Conservation (phyloP, 2,888 invertebrate genomes). For the Andrena chrysosceles region DNA sequence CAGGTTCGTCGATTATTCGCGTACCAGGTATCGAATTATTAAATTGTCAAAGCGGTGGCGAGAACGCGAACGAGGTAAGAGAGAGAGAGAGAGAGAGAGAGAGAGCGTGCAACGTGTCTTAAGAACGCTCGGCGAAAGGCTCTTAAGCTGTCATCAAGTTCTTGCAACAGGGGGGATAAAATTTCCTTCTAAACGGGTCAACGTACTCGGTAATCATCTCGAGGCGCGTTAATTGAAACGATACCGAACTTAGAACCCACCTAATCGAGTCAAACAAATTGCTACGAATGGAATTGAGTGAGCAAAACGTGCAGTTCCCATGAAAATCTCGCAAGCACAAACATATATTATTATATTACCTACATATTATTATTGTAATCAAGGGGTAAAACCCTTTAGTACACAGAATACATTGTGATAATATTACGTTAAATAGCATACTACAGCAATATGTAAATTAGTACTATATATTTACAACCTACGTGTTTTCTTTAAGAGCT, state of each 20-base stretch:
- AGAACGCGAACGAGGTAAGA: conserved; percentile 43
- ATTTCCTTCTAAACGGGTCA: conserved; percentile 76
- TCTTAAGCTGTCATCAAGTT: conserved; percentile 84
- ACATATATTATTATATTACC: not conserved
- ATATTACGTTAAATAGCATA: no score
- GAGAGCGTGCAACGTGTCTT: conserved; percentile 64
- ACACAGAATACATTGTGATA: not conserved
- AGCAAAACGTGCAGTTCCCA: not conserved
- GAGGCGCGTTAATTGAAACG: conserved; percentile 61
- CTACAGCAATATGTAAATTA: no score
- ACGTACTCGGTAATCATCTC: conserved; percentile 58
- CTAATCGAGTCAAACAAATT: conserved; percentile 20
- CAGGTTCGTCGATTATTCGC: conserved; percentile 78
- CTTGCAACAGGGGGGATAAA: conserved; percentile 76
- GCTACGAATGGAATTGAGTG: conserved; percentile 19
- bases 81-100: not conserved
- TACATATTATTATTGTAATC: not conserved
- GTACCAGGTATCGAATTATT: conserved; percentile 78
- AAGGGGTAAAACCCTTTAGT: not conserved
- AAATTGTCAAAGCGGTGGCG: conserved; percentile 77
- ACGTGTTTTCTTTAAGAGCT: no score
- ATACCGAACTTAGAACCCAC: conserved; percentile 50
- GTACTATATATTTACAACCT: no score
- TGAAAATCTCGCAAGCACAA: not conserved
- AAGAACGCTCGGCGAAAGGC: conserved; percentile 80